Conservation (phyloP, 1,140 invertebrate species). For the Diorhabda elongata region DNA sequence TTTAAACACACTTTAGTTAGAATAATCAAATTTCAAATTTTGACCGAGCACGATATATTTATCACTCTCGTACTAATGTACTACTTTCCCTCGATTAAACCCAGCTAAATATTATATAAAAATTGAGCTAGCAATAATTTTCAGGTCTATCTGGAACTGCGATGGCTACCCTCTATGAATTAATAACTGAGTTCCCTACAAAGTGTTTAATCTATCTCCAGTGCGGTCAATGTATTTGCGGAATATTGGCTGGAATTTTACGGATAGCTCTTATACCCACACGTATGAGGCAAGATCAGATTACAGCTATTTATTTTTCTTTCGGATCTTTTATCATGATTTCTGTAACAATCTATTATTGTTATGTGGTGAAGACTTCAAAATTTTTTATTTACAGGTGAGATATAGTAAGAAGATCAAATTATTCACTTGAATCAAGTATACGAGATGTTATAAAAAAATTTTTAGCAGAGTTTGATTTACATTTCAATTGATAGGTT, state of each 20-base stretch:
- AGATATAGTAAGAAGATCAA: not conserved
- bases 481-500: too few species aligned
- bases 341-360: conserved; percentile 20
- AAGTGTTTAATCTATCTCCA: conserved; percentile 27
- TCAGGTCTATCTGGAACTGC: conserved; percentile 9
- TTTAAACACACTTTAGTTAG: too few species aligned
- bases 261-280: conserved; percentile 29
- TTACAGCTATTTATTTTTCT: conserved; percentile 22
- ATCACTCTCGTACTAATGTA: too few species aligned
- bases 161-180: conserved; percentile 29
- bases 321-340: conserved; percentile 26
- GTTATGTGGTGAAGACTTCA: conserved; percentile 23
- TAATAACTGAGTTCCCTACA: conserved; percentile 28
- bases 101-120: too few species aligned
- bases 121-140: not conserved
- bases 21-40: too few species aligned
- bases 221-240: conserved; percentile 30
- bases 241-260: conserved; percentile 26
- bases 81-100: too few species aligned
- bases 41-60: too few species aligned
- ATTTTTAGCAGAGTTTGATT: too few species aligned
- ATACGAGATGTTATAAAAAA: too few species aligned
- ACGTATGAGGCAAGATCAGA: conserved; percentile 9
- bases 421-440: too few species aligned
- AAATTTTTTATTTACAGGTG: conserved; percentile 29